These are phyloP conservation scores for Imbricaverruca yamaguchii DNA, from an alignment of 2,888 invertebrate species.

Conservation along the genomic window DNA sequence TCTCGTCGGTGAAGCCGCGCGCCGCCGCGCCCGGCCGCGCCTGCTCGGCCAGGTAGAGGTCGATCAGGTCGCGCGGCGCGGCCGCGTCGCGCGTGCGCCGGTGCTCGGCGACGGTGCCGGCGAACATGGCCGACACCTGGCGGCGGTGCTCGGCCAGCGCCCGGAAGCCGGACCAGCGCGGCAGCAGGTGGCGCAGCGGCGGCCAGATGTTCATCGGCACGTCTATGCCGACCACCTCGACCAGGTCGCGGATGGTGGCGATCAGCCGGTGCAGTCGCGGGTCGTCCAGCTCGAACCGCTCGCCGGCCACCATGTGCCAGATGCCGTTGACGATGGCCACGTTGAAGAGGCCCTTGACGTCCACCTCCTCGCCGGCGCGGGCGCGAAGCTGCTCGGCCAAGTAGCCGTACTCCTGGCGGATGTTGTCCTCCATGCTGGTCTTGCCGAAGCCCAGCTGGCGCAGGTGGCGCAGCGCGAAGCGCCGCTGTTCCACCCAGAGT, in stretches of 20 bases:
- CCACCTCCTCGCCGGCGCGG: background rate
- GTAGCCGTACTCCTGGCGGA: background rate
- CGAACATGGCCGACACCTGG: no score
- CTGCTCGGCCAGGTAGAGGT: no score
- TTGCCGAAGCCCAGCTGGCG: background rate
- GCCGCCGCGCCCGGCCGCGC: no score
- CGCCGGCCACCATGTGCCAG: background rate
- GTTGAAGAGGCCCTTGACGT: background rate
- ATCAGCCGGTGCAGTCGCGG: background rate
- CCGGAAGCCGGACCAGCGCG: background rate
- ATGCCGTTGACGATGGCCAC: background rate
- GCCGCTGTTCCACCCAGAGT: background rate
- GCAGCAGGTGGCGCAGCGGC: constrained; percentile 16
- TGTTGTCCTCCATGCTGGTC: background rate
- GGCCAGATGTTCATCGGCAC: background rate
- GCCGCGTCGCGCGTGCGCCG: no score
- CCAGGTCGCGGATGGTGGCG: background rate
- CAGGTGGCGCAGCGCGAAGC: background rate
- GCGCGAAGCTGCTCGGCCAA: background rate
- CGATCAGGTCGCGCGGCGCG: no score
- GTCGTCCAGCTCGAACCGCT: background rate
- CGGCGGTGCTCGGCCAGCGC: background rate
- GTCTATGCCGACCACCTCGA: background rate
- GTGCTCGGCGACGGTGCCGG: no score
- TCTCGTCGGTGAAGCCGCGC: no score